These are phyloP conservation scores for Scolopax mira DNA, from an alignment of 2,113 vertebrate genomes.

Conservation along the genomic window DNA sequence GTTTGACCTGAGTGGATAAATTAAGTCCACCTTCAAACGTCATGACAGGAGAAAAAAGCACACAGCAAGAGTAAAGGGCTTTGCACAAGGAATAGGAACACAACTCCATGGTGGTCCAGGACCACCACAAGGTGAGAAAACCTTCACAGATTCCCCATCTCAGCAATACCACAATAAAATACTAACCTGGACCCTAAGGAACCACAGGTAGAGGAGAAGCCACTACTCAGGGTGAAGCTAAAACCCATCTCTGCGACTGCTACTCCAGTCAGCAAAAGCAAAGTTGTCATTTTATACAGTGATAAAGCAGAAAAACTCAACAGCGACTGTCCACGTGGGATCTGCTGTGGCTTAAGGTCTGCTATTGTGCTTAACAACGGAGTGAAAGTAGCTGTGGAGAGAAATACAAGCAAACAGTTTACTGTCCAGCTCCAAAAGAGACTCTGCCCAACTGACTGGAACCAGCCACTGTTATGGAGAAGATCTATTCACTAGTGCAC, in stretches of 20 bases:
- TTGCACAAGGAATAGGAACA: not conserved
- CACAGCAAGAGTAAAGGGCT: not conserved
- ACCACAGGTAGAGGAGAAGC: not conserved
- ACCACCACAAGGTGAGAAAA: not conserved
- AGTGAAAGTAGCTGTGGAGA: not conserved
- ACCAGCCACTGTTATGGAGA: not conserved
- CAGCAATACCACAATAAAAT: not conserved
- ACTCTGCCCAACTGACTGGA: not conserved
- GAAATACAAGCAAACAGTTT: not conserved
- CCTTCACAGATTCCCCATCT: not conserved
- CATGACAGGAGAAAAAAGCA: not conserved
- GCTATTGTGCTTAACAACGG: not conserved
- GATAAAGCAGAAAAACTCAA: not conserved
- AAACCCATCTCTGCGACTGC: accelerated
- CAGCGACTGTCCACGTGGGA: not conserved
- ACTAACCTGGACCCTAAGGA: not conserved
- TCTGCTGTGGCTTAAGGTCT: not conserved
- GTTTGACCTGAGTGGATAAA: not conserved
- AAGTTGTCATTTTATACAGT: not conserved
- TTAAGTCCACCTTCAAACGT: not conserved
- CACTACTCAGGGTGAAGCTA: not conserved
- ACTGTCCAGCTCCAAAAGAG: not conserved
- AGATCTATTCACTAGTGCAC: not conserved
- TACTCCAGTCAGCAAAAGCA: not conserved
- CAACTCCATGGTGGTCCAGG: not conserved